phyloP scores from a whole-genome alignment of 2,888 invertebrate genomes.

The Tetanocera ferruginea region DNA sequence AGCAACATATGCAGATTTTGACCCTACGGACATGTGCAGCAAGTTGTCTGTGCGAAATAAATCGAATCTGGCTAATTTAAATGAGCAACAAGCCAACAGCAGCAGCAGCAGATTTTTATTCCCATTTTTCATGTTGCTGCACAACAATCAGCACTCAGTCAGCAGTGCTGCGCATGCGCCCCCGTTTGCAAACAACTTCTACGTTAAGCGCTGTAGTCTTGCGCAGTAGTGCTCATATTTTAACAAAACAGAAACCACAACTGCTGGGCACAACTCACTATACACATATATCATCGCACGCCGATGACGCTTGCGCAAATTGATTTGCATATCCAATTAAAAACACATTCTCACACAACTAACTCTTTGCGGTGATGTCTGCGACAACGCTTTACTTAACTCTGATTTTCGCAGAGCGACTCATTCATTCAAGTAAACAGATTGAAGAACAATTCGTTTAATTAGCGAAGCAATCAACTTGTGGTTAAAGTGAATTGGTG shows the following conservation, averaged over 20 bases:
- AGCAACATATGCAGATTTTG: slow-evolving; percentile 30
- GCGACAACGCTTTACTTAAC: not conserved
- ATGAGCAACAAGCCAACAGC: slow-evolving; percentile 53
- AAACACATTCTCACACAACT: slow-evolving; percentile 54
- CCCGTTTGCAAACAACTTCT: not conserved
- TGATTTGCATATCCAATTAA: slow-evolving; percentile 66
- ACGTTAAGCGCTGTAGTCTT: not conserved
- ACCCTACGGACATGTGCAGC: not conserved
- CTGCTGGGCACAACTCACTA: slow-evolving; percentile 1
- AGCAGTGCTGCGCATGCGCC: not conserved
- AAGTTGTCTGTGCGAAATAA: slow-evolving; percentile 38
- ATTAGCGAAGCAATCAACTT: slow-evolving; percentile 9
- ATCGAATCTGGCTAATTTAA: slow-evolving; percentile 59
- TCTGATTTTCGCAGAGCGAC: not conserved
- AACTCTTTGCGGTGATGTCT: not conserved
- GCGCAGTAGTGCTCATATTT: not conserved
- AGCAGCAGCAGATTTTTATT: slow-evolving; percentile 25
- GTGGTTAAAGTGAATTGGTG: slow-evolving; percentile 36
- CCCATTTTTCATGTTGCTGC: not conserved
- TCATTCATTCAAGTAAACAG: not conserved
- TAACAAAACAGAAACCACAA: not conserved
- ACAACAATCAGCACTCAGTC: not conserved
- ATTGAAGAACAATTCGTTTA: slow-evolving; percentile 37
- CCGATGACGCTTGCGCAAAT: slow-evolving; percentile 50
- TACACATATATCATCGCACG: slow-evolving; percentile 31